Conservation (phyloP, 2,888 invertebrate genomes). For the Rotaria sp. region DNA sequence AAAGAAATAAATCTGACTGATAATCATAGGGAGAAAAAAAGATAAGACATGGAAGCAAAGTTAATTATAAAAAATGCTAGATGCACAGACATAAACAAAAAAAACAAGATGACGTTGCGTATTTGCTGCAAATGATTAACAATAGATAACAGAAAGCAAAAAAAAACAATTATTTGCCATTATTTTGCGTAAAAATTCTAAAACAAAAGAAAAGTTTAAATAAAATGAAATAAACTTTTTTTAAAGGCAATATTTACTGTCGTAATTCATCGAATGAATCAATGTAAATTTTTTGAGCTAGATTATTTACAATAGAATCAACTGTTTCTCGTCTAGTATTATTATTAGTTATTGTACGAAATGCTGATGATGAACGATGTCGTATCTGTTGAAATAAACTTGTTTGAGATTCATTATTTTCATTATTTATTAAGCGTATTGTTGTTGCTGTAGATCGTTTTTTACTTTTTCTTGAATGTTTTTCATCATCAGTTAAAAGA, state of each 20-base stretch:
- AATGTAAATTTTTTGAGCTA: neutral
- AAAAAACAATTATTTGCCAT: neutral
- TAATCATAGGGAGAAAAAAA: neutral
- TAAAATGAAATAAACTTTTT: neutral
- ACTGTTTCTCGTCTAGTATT: neutral
- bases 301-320: neutral
- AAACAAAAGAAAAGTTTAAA: neutral
- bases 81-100: neutral
- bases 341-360: neutral
- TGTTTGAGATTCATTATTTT: neutral
- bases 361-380: slow-evolving; percentile 15
- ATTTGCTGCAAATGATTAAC: neutral
- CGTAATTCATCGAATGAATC: slow-evolving; percentile 8
- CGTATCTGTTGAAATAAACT: slow-evolving; percentile 11
- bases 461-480: neutral
- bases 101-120: neutral
- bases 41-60: neutral
- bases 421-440: neutral
- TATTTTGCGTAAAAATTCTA: neutral
- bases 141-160: neutral
- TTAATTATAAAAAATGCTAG: neutral
- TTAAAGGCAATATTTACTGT: neutral
- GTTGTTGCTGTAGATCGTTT: neutral
- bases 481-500: slow-evolving; percentile 26
- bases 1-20: neutral